phyloP scores from a whole-genome alignment of 2,113 vertebrate genomes.

The Vidua chalybeata region DNA sequence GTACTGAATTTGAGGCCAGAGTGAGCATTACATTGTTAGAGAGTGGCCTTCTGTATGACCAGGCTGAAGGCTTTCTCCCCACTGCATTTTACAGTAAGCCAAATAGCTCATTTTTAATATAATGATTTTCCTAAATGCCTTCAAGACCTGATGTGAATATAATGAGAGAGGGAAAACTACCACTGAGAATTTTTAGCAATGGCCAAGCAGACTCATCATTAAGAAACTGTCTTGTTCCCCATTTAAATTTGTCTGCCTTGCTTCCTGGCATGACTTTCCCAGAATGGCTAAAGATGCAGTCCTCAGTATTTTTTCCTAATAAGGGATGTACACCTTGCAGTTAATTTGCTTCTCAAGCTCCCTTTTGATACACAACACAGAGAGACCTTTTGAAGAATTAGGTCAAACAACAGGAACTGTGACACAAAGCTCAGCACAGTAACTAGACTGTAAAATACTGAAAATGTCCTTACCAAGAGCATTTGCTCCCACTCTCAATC shows the following conservation, averaged over 20 bases:
- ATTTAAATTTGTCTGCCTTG: neutral
- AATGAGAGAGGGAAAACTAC: neutral
- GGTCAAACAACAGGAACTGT: neutral
- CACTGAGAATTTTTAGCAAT: neutral
- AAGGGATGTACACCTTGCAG: neutral
- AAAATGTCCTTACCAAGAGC: neutral
- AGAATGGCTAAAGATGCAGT: neutral
- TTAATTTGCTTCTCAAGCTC: neutral
- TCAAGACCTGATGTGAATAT: neutral
- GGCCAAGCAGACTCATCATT: neutral
- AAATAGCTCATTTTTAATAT: neutral
- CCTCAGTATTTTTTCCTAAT: neutral
- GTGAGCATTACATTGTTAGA: neutral
- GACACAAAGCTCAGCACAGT: neutral
- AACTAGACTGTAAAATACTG: neutral
- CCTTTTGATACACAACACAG: neutral
- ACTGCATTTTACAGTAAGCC: neutral
- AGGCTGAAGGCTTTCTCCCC: neutral
- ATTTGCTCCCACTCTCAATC: neutral
- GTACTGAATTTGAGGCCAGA: neutral
- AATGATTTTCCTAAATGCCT: neutral
- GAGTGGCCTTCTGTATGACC: neutral
- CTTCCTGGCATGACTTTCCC: neutral
- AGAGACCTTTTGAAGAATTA: neutral
- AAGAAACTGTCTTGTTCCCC: neutral